A percentile compares a stretch with the other conserved stretches of the same genome.
Evolutionary conservation across 2,888 invertebrate species (phyloP).

Genomic region (Aleiodes leptofemur): DNA sequence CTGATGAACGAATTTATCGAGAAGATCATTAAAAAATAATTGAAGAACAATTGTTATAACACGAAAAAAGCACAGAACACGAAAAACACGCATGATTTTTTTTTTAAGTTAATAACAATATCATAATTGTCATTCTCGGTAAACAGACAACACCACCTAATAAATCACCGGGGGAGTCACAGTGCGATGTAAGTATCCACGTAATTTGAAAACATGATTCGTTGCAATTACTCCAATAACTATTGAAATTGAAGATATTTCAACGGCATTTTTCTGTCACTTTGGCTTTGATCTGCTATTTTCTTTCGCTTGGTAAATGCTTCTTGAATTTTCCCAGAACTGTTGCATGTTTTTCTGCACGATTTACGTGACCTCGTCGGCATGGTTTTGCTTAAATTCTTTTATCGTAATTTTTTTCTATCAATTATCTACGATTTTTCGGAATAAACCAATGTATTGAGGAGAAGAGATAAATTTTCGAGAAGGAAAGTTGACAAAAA

Average conservation of each 20-base stretch:
- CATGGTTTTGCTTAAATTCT: neutral
- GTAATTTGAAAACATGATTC: conserved; percentile 32
- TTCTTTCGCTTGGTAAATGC: neutral
- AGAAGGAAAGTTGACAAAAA: no score
- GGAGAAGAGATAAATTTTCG: no score
- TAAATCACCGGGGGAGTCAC: conserved; percentile 67
- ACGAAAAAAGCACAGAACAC: neutral
- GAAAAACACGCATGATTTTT: conserved; percentile 17
- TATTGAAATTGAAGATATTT: no score
- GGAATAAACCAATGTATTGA: no score
- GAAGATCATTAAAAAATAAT: neutral
- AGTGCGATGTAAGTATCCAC: conserved; percentile 69
- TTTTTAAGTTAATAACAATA: conserved; percentile 61
- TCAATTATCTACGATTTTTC: no score
- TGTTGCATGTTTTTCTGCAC: no score
- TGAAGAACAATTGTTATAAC: neutral
- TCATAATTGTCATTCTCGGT: conserved; percentile 68
- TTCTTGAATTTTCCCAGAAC: neutral
- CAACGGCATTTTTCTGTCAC: no score
- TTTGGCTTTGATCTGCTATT: conserved; percentile 1
- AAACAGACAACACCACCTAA: conserved; percentile 71
- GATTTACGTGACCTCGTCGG: conserved; percentile 7
- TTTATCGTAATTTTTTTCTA: neutral
- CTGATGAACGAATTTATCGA: neutral
- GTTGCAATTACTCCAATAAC: no score